A percentile compares a stretch with the other conserved stretches of the same genome.
Conservation (phyloP, 1,140 invertebrate species). For the Nixonia krombeini region DNA sequence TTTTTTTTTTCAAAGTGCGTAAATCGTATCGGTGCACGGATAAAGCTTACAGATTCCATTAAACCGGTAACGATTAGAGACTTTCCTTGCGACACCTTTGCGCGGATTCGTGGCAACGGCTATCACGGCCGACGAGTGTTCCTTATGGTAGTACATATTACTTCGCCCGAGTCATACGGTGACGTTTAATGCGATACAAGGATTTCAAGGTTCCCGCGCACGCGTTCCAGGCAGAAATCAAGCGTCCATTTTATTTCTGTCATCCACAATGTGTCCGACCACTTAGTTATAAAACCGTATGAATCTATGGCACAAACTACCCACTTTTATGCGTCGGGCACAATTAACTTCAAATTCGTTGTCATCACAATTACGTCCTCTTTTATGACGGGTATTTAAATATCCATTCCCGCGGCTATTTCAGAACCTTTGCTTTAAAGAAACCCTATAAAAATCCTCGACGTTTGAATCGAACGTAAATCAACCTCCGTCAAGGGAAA, state of each 20-base stretch:
- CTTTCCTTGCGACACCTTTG: conserved; percentile 44
- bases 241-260: neutral
- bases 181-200: conserved; percentile 44
- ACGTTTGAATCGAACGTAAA: too few relatives aligned
- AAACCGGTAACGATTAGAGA: conserved; percentile 36
- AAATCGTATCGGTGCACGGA: conserved; percentile 12
- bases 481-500: too few relatives aligned
- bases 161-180: conserved; percentile 28
- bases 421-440: too few relatives aligned
- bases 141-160: conserved; percentile 41
- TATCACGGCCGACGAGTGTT: conserved; percentile 47
- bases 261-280: too few relatives aligned
- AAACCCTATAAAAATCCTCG: too few relatives aligned
- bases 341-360: too few relatives aligned
- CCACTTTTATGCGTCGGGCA: too few relatives aligned
- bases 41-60: conserved; percentile 15
- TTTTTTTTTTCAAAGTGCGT: conserved; percentile 23
- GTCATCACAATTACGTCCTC: too few relatives aligned
- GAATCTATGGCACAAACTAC: too few relatives aligned
- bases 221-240: conserved; percentile 18
- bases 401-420: too few relatives aligned
- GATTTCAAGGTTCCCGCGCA: conserved; percentile 40
- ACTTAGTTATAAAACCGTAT: too few relatives aligned
- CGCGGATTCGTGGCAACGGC: conserved; percentile 41
- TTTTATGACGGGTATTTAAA: too few relatives aligned